Percentiles rank a stretch among this genome's conserved stretches.
These are phyloP conservation scores for Formica selysi DNA, from an alignment of 1,140 invertebrate species.

Conservation along the genomic window DNA sequence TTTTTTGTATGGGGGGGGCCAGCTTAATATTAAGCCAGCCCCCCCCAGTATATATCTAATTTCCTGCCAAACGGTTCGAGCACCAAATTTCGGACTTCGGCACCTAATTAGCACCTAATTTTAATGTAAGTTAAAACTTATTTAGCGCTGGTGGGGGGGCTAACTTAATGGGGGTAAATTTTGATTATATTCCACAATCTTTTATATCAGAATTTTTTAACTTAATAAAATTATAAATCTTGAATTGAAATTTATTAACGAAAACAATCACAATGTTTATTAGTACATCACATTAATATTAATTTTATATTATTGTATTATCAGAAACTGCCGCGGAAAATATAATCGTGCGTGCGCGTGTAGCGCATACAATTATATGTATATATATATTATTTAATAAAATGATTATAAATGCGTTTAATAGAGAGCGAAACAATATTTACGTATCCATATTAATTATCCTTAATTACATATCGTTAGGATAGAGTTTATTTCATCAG, in stretches of 20 bases:
- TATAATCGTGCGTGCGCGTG: neutral
- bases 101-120: too few species aligned
- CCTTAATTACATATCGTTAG: too few species aligned
- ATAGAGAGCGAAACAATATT: slow-evolving; percentile 8
- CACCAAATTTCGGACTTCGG: too few species aligned
- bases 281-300: neutral
- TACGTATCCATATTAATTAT: neutral
- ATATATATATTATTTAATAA: slow-evolving; percentile 17
- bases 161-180: too few species aligned
- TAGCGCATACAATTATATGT: neutral
- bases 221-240: slow-evolving; percentile 7
- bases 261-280: neutral
- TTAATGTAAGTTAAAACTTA: too few species aligned
- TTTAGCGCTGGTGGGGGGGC: too few species aligned
- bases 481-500: neutral
- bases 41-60: too few species aligned
- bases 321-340: neutral
- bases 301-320: slow-evolving; percentile 1
- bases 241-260: neutral
- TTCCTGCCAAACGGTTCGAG: too few species aligned
- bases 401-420: slow-evolving; percentile 22
- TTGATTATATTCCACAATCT: too few species aligned
- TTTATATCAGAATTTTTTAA: neutral
- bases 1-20: too few species aligned
- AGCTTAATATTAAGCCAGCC: too few species aligned